These are phyloP conservation scores for Dicyrtomina minuta DNA, from an alignment of 2,888 invertebrate genomes.

Conservation along the genomic window DNA sequence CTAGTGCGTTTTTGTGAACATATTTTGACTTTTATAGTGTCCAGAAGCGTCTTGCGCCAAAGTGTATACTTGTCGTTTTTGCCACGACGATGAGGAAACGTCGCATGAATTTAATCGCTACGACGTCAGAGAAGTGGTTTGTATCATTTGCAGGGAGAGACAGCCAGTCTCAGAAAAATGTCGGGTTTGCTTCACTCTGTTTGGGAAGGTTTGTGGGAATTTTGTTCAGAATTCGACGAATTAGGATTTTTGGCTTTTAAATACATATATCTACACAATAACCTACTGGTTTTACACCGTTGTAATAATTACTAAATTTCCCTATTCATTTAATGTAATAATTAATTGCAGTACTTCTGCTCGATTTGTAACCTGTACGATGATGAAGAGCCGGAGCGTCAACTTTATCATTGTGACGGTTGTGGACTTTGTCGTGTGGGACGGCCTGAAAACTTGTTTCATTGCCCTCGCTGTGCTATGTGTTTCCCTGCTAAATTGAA, in stretches of 20 bases:
- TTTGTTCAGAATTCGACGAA: neutral
- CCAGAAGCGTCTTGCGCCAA: slow-evolving; percentile 89
- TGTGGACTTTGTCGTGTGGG: slow-evolving; percentile 90
- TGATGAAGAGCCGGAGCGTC: slow-evolving; percentile 82
- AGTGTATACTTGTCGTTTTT: slow-evolving; percentile 83
- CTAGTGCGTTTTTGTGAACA: too few relatives aligned
- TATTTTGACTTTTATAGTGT: slow-evolving; percentile 54
- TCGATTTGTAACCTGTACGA: slow-evolving; percentile 85
- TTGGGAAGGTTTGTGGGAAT: slow-evolving; percentile 76
- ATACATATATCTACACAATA: too few relatives aligned
- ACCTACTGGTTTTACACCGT: too few relatives aligned
- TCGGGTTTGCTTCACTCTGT: slow-evolving; percentile 72
- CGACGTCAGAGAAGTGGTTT: slow-evolving; percentile 78
- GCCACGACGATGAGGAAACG: slow-evolving; percentile 79
- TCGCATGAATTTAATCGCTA: slow-evolving; percentile 80
- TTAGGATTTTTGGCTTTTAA: neutral
- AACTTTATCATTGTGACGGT: slow-evolving; percentile 85
- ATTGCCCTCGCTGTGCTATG: slow-evolving; percentile 87
- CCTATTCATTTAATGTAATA: too few relatives aligned
- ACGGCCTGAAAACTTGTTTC: slow-evolving; percentile 82
- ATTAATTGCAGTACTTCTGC: slow-evolving; percentile 81
- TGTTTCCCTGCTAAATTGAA: slow-evolving; percentile 78
- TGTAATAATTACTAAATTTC: too few relatives aligned
- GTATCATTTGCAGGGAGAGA: slow-evolving; percentile 75
- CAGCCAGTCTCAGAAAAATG: slow-evolving; percentile 80